Percentiles rank a stretch among this genome's conserved stretches.
phyloP scores from a whole-genome alignment of 2,113 vertebrate species.

The Setophaga petechia region DNA sequence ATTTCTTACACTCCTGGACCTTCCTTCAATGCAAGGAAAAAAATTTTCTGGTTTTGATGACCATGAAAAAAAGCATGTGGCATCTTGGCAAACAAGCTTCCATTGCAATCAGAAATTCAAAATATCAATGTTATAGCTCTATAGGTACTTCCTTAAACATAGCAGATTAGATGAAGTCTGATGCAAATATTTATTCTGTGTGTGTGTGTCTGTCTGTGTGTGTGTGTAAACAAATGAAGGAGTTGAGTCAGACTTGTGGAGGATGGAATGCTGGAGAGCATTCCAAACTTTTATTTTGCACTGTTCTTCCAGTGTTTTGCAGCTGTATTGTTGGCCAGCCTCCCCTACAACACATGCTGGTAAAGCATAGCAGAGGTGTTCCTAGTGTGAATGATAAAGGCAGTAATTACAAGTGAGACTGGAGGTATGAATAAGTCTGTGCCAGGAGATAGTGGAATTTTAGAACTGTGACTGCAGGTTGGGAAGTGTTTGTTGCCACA shows the following conservation, averaged over 20 bases:
- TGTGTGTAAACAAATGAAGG: background rate
- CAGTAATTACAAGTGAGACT: background rate
- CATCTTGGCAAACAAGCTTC: background rate
- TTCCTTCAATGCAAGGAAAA: background rate
- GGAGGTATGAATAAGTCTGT: background rate
- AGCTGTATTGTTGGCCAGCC: background rate
- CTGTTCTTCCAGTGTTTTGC: background rate
- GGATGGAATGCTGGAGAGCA: background rate
- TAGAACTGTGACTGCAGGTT: background rate
- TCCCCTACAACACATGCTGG: background rate
- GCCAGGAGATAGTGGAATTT: background rate
- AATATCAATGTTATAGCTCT: background rate
- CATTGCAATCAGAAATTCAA: background rate
- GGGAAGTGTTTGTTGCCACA: background rate
- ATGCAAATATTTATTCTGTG: background rate
- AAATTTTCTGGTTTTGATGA: background rate
- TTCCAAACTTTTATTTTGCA: background rate
- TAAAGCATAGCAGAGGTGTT: background rate
- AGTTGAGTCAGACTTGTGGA: background rate
- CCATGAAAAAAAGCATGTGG: fast-evolving
- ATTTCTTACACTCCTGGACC: background rate
- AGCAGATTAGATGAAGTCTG: background rate
- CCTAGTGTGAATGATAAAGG: background rate
- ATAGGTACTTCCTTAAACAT: background rate
- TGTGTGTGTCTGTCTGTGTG: background rate